Evolutionary conservation across 2,113 vertebrate species (phyloP), one percentile per base, ranked within the genome.

Genomic region (Alligator mississippiensis): DNA sequence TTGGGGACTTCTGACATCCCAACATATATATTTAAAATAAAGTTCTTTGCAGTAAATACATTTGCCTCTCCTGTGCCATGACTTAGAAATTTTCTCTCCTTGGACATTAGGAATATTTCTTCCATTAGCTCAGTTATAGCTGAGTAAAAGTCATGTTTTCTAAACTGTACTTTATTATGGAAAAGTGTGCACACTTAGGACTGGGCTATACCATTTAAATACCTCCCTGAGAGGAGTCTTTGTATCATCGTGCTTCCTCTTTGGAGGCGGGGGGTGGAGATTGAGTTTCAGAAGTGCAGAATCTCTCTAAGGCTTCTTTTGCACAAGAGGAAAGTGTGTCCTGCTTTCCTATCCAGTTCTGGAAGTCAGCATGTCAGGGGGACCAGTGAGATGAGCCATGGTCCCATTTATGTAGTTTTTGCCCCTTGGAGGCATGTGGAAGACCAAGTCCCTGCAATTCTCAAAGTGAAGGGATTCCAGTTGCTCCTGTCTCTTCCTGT

Each of bases 91-190:
- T 94, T 92, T 27, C 38, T 93, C 6, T 81, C 91, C 84, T 88
- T 91, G 63, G 84, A 77, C 16, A 54, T 68, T 38, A 72, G 74
- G 6, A 68, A 24, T 82, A 5, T 87, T 83, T 15, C 17, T 88
- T 83, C 64, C 91, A n/a, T 68, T 64, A 38, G 63, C 38, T 96
- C 91, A 87, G 92, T 96, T 94, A 89, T 79, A 91, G 79, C 74
- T 82, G 38, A 72, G 79, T 77, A 92, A 95, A 94, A 92, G 57
- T 66, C 74, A 94, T 88, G 84, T 88, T 96, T 54, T 95, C 79
- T 4, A 21, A 91, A 63, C 81, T 90, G 12, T 76, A 75, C 68
- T 89, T 93, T 62, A 17, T 62, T 76, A 78, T 61, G 68, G 58
- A 88, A 47, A 75, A 30, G 77, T 91, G 2, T 77, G 63, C 1